phyloP scores from a whole-genome alignment of 2,113 vertebrate species.

The Platysternon megacephalum region DNA sequence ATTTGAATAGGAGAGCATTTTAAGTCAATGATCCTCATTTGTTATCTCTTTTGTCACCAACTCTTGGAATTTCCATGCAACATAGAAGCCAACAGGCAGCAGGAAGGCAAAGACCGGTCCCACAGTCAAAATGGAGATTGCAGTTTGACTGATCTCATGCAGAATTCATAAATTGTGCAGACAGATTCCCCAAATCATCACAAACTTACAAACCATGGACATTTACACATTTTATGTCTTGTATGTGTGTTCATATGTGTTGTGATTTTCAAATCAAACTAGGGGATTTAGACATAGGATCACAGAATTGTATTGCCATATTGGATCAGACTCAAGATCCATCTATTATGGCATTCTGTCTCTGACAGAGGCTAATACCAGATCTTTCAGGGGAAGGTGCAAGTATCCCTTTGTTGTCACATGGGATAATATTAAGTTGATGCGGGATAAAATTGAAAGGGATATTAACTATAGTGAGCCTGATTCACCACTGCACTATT shows the following conservation, averaged over 20 bases:
- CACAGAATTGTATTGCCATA: not conserved
- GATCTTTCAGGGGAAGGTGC: not conserved
- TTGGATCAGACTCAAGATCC: not conserved
- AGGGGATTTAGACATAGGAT: not conserved
- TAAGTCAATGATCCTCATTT: not conserved
- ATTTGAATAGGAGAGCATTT: not conserved
- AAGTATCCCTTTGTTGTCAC: not conserved
- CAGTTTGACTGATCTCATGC: no score
- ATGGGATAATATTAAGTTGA: not conserved
- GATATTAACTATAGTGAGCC: not conserved
- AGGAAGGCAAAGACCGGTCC: not conserved
- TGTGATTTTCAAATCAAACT: not conserved
- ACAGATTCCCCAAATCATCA: no score
- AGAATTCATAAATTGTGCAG: no score
- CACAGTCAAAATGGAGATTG: no score
- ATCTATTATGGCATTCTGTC: not conserved
- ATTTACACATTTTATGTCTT: not conserved
- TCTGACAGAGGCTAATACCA: not conserved
- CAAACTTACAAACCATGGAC: no score
- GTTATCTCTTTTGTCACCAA: not conserved
- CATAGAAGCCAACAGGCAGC: not conserved
- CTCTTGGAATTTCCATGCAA: not conserved
- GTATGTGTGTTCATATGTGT: not conserved
- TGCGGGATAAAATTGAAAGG: not conserved
- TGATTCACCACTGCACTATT: not conserved